Base-by-base conservation (phyloP, 2,113 vertebrate genomes). In the Terrapene triunguis region DNA sequence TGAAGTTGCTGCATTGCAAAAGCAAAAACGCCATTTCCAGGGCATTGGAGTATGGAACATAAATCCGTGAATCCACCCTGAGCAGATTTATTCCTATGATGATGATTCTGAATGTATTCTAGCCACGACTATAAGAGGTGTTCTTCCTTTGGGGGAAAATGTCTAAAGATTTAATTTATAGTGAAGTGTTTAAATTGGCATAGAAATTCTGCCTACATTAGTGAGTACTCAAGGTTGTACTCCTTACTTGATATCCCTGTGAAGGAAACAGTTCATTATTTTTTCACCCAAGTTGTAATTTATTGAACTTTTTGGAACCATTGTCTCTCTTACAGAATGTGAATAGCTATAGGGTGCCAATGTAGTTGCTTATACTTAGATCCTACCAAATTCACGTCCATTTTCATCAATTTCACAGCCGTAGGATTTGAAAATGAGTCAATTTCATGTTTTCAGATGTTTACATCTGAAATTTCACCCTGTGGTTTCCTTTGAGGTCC, bases 41-140 rank as follows among this genome's bases (percentile, higher is more conserved):
- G n/a, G 22, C 10, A 21, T 1, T 8, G 16, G 21, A 3, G 29
- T 4, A 14, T 1, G 2, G 8, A 35, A n/a, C 21, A 11, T 50
- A 38, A 42, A 21, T 59, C 72, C 14, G 3, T 2, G 53, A 53
- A 13, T 54, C 38, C 80, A 4, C 59, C 0, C 0, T 13, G 53
- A 32, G 17, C 51, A 25, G 6, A 38, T 6, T 0, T 0, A 1
- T 13, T 35, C 13, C 54, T 51, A 27, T 32, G 21, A 80, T 76
- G 38, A 25, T n/a, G 35, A n/a, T n/a, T 69, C 16, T n/a, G 35
- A 69, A 69, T 65, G 35, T n/a, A 69, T n/a, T 69, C 35, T 69
- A 69, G 62, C 35, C 62, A n/a, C 4, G 38, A 7, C 51, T 86
- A 5, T 35, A 35, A 11, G 17, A 51, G n/a, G 19, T 3, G 8